Conservation (phyloP, 2,797 vertebrate genomes). For the Aulostomus chinensis region DNA sequence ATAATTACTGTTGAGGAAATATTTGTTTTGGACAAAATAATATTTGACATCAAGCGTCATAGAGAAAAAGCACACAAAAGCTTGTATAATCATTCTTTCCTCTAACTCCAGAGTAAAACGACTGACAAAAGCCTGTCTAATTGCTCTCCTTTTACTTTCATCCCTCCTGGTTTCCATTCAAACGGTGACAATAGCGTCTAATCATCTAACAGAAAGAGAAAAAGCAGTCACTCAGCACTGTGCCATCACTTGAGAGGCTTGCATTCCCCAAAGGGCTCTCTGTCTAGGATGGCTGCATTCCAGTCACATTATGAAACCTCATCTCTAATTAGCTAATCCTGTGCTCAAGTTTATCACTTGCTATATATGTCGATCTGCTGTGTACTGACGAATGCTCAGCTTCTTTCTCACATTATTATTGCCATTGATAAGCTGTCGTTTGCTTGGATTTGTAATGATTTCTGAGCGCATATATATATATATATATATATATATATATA, state of each 20-base stretch:
- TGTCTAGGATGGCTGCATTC: slow-evolving; percentile 51
- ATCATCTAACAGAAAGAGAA: slow-evolving; percentile 64
- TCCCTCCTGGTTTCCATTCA: slow-evolving; percentile 68
- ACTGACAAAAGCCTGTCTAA: slow-evolving; percentile 66
- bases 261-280: slow-evolving; percentile 39
- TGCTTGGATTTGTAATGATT: no score
- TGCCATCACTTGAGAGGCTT: slow-evolving; percentile 45
- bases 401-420: not conserved
- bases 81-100: slow-evolving; percentile 51
- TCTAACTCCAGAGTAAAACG: slow-evolving; percentile 54
- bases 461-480: no score
- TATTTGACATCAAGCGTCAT: slow-evolving; percentile 48
- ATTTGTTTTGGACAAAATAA: slow-evolving; percentile 60
- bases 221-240: slow-evolving; percentile 60
- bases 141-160: slow-evolving; percentile 64
- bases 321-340: slow-evolving; percentile 63
- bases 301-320: slow-evolving; percentile 52
- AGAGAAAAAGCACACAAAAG: slow-evolving; percentile 47
- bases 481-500: no score
- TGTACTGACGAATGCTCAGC: slow-evolving; percentile 10
- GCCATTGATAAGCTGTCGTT: no score
- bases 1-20: slow-evolving; percentile 53
- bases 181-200: slow-evolving; percentile 65
- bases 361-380: slow-evolving; percentile 9
- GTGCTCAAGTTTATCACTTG: slow-evolving; percentile 17